Conservation (phyloP, 2,888 invertebrate species). For the Anarsia innoxiella region DNA sequence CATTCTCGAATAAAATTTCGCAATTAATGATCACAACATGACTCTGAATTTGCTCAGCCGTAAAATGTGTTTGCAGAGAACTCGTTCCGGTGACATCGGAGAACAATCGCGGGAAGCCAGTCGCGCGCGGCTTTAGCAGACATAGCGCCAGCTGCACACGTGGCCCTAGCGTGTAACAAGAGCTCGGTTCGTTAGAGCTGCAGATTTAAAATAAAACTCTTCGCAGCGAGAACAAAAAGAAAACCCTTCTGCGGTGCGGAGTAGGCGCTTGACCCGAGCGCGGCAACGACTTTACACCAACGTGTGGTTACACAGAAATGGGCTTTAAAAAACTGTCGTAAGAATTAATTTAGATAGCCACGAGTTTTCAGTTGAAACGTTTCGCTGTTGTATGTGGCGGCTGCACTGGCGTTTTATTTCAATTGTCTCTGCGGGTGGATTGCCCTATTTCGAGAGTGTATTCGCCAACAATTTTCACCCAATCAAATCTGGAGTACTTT, state of each 20-base stretch:
- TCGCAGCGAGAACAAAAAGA: constrained; percentile 56
- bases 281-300: constrained; percentile 27
- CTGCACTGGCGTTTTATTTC: constrained; percentile 55
- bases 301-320: constrained; percentile 27
- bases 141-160: constrained; percentile 45
- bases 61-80: constrained; percentile 14
- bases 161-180: constrained; percentile 46
- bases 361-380: constrained; percentile 24
- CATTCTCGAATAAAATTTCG: constrained; percentile 17
- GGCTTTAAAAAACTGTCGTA: constrained; percentile 33
- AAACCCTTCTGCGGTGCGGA: constrained; percentile 42
- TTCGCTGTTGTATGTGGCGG: constrained; percentile 22
- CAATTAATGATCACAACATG: constrained; percentile 18
- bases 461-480: constrained; percentile 48
- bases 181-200: constrained; percentile 63
- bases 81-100: background rate
- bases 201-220: constrained; percentile 70
- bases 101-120: constrained; percentile 5
- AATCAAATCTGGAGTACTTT: constrained; percentile 46
- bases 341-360: constrained; percentile 36
- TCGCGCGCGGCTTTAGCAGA: background rate
- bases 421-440: constrained; percentile 68
- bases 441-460: constrained; percentile 61
- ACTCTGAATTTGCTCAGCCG: constrained; percentile 10
- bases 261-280: constrained; percentile 47